These are phyloP conservation scores for Chionoecetes opilio DNA, from an alignment of 1,140 invertebrate species.

Conservation along the genomic window DNA sequence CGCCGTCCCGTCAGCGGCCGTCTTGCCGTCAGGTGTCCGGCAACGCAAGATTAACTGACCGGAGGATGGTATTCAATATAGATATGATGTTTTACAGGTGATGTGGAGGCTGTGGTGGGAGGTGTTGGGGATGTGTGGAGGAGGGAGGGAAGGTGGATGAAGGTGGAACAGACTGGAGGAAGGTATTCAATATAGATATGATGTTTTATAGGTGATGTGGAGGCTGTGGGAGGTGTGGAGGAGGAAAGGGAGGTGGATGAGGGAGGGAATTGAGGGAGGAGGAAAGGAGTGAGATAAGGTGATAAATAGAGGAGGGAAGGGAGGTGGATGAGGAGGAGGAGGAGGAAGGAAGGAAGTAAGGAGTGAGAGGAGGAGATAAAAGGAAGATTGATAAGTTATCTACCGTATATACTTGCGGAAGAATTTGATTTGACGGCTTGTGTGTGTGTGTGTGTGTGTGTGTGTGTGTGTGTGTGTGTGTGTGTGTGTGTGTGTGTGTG, in stretches of 20 bases:
- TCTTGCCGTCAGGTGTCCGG: background rate
- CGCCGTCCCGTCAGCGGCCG: background rate
- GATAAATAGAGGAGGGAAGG: background rate
- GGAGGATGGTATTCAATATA: background rate
- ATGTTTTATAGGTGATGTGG: background rate
- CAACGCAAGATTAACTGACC: background rate
- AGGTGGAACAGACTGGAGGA: too few species aligned
- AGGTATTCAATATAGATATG: too few species aligned
- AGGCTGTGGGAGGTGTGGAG: background rate
- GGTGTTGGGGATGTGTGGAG: too few species aligned
- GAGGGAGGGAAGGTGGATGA: too few species aligned
- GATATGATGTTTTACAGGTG: background rate
- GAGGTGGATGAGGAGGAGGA: background rate
- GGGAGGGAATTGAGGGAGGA: too few species aligned
- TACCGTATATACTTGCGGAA: too few species aligned
- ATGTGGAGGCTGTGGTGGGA: background rate
- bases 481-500: conserved; percentile 23
- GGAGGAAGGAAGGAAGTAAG: background rate
- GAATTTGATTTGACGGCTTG: too few species aligned
- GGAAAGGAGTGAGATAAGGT: too few species aligned
- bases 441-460: conserved; percentile 48
- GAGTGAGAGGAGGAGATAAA: too few species aligned
- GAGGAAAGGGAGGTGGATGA: too few species aligned
- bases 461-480: conserved; percentile 39
- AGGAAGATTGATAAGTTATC: too few species aligned